Base-by-base conservation (phyloP, 2,113 vertebrate genomes). In the Cyprinodon variegatus region DNA sequence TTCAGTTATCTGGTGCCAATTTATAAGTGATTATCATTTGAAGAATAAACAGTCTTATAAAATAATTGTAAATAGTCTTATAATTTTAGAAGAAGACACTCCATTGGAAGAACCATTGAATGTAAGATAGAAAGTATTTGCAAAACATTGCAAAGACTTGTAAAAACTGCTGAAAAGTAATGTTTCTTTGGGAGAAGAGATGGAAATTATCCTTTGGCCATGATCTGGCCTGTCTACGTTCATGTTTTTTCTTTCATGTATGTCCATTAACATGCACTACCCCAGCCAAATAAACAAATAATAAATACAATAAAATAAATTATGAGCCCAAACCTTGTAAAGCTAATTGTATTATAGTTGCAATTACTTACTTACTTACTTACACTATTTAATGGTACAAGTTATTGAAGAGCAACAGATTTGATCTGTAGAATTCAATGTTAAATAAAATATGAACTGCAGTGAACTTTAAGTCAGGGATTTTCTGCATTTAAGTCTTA, bases 1-100 rank as follows among this genome's bases (percentile, higher is more conserved):
- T 85, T 65, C 69, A 70, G 70, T 75, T 76, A 64, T 39, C 53
- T 63, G 10, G 48, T 37, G 74, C 45, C 7, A 29, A 50, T 20
- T 68, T 4, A 14, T 0, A 9, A 13, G 14, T 53, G 66, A 53
- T 53, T 39, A 29, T 53, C 41, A 20, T 37, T 38, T 4, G 12
- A n/a, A 15, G 29, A 65, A 65, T 1, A 38, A 12, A 37, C 6
- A 14, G 29, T 62, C 13, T 38, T 61, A 37, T 13, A 61, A 29
- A 29, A 29, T 29, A 29, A 29, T 29, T 29, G 29, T 29, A 29
- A 29, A 29, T 29, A 29, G 29, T 29, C 50, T 6, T 2, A 9
- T 9, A 41, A 6, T 41, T 41, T 41, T 41, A 41, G 41, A 41
- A 53, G 50, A 53, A 53, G 17, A 6, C 17, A 8, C 50, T 20